A percentile compares a stretch with the other conserved stretches of the same genome.
Conservation (phyloP, 2,113 vertebrate species). For the Nesoenas mayeri region DNA sequence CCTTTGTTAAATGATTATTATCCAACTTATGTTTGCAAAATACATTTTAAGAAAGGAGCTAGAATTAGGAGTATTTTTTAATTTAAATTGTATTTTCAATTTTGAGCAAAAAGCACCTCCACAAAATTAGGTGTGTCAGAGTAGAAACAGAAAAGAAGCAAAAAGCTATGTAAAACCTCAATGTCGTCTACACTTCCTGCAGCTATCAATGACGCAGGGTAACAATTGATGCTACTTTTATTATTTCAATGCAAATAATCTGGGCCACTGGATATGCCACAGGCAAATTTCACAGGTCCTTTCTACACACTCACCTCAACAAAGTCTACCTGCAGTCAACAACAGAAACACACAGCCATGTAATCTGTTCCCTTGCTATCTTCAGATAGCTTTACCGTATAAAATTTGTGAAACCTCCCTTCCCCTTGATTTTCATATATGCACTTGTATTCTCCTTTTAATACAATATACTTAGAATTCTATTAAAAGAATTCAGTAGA, state of each 20-base stretch:
- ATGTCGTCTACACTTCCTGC: not conserved
- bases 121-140: not conserved
- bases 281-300: not conserved
- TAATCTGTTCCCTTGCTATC: not conserved
- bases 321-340: not conserved
- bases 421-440: not conserved
- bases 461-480: not conserved
- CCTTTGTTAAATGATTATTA: not conserved
- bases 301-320: not conserved
- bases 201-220: not conserved
- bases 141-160: not conserved
- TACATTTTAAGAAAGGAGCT: not conserved
- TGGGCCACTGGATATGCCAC: not conserved
- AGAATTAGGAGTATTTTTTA: not conserved
- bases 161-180: not conserved
- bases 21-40: not conserved
- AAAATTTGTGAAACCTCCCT: not conserved
- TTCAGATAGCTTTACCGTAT: not conserved
- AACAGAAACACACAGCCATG: not conserved
- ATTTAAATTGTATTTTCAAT: not conserved
- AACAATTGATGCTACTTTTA: not conserved
- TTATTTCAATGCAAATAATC: not conserved
- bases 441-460: not conserved
- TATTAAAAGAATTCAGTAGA: not conserved
- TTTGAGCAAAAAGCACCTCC: not conserved